Conservation (phyloP, 2,113 vertebrate species). For the Sinosuthora webbiana region DNA sequence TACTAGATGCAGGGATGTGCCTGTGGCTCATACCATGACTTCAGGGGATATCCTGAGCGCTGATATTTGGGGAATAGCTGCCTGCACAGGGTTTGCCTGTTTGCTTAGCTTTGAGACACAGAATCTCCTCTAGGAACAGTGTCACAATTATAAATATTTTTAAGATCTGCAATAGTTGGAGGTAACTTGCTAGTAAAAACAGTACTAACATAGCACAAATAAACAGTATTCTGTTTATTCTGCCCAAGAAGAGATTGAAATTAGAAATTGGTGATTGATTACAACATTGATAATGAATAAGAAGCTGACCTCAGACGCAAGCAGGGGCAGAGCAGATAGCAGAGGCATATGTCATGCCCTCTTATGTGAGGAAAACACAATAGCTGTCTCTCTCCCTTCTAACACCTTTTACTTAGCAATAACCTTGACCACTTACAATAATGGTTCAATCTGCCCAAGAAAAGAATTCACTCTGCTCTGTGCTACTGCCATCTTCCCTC, state of each 20-base stretch:
- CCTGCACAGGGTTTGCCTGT: background rate
- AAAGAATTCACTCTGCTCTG: background rate
- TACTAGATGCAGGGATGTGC: background rate
- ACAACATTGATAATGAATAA: background rate
- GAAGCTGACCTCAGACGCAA: background rate
- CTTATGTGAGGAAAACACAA: background rate
- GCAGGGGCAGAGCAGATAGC: background rate
- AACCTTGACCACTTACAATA: conserved; percentile 8
- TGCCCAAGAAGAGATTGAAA: background rate
- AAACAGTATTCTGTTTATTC: background rate
- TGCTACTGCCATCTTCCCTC: background rate
- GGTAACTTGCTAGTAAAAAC: background rate
- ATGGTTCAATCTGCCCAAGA: background rate
- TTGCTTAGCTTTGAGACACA: background rate
- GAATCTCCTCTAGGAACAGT: background rate
- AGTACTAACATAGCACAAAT: background rate
- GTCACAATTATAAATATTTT: background rate
- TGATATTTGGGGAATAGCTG: background rate
- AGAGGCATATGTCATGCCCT: background rate
- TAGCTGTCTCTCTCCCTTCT: background rate
- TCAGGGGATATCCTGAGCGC: background rate
- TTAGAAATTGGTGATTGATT: background rate
- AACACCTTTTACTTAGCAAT: background rate
- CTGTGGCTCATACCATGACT: background rate
- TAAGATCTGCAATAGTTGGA: background rate